phyloP scores from a whole-genome alignment of 1,140 invertebrate genomes.

The Drosophila truncata region DNA sequence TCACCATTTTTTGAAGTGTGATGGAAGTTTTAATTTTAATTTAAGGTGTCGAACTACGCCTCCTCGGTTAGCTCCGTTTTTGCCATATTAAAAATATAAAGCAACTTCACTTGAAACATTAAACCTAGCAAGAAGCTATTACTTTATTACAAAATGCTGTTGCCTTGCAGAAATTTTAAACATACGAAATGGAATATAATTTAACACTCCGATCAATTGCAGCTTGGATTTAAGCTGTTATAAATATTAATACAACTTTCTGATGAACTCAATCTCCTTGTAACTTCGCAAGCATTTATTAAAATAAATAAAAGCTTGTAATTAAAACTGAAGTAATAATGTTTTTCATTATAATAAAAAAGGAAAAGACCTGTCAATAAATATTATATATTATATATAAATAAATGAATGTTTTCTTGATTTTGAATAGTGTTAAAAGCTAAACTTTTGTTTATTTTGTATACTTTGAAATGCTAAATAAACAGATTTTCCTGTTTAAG shows the following conservation, averaged over 20 bases:
- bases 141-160: neutral
- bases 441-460: neutral
- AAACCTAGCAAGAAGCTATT: neutral
- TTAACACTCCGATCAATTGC: neutral
- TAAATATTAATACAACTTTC: neutral
- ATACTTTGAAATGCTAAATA: neutral
- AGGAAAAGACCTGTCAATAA: neutral
- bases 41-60: neutral
- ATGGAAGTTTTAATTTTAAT: conserved; percentile 30
- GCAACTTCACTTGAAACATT: neutral
- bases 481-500: neutral
- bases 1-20: conserved; percentile 76
- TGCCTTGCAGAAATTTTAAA: neutral
- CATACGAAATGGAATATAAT: neutral
- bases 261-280: neutral
- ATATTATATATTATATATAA: neutral
- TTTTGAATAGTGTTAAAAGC: neutral
- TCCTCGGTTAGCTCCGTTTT: conserved; percentile 38
- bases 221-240: neutral
- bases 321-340: neutral
- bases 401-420: neutral
- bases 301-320: neutral
- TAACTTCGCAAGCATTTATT: neutral
- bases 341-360: neutral
- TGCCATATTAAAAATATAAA: conserved; percentile 6